A percentile compares a stretch with the other conserved stretches of the same genome.
These are phyloP conservation scores for Telmatochromis bifrenatus DNA, from an alignment of 2,113 vertebrate genomes.

Conservation along the genomic window DNA sequence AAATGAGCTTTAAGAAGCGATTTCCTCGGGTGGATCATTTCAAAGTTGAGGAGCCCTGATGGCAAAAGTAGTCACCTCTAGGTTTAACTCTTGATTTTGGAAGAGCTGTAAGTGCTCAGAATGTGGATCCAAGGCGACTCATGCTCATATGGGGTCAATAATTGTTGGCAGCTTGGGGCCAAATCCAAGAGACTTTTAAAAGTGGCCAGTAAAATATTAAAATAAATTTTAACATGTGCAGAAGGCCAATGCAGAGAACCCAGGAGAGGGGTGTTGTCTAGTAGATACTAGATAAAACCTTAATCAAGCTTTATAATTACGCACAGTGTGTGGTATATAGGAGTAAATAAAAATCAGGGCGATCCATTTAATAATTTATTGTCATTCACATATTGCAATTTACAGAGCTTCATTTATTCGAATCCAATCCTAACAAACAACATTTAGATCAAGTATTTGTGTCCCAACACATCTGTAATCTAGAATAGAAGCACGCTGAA, in stretches of 20 bases:
- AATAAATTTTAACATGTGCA: background rate
- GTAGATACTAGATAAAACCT: background rate
- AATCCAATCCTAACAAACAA: background rate
- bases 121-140: background rate
- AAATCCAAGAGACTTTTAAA: background rate
- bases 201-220: background rate
- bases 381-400: conserved; percentile 10
- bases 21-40: background rate
- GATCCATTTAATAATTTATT: conserved; percentile 47
- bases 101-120: background rate
- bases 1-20: background rate
- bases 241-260: background rate
- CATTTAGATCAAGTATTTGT: background rate
- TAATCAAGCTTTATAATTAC: background rate
- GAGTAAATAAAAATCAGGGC: background rate
- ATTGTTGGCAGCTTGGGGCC: background rate
- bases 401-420: conserved; percentile 21
- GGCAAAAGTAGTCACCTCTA: background rate
- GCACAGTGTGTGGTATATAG: background rate
- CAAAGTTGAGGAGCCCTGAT: background rate
- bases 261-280: background rate
- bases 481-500: background rate
- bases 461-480: background rate
- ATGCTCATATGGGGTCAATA: background rate
- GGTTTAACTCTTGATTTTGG: background rate